Evolutionary conservation across 2,888 invertebrate species (phyloP).

Genomic region (Patella pellucida): DNA sequence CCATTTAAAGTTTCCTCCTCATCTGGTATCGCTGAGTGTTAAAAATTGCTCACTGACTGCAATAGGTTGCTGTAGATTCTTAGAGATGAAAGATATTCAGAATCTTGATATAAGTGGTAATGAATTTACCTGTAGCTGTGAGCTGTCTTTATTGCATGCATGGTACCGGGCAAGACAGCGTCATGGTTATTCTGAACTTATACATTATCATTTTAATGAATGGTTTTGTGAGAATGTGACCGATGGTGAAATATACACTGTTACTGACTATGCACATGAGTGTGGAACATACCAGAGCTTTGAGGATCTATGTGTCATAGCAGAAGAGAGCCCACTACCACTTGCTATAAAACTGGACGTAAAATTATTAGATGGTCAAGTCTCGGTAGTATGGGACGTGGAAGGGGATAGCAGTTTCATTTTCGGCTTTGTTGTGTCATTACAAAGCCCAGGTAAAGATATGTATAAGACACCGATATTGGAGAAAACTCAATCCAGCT

Average conservation of each 20-base stretch:
- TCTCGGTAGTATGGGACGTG: not conserved
- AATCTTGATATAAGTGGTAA: conserved; percentile 34
- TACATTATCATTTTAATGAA: not conserved
- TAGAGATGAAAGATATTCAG: conserved; percentile 33
- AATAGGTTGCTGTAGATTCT: conserved; percentile 35
- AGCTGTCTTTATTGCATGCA: conserved; percentile 24
- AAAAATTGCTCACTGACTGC: conserved; percentile 42
- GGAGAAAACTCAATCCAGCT: conserved; percentile 19
- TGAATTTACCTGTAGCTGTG: conserved; percentile 36
- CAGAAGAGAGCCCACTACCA: not conserved
- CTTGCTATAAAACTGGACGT: not conserved
- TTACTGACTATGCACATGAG: not conserved
- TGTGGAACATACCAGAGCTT: not conserved
- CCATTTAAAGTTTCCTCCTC: conserved; percentile 37
- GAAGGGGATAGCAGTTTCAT: not conserved
- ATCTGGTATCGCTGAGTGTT: conserved; percentile 47
- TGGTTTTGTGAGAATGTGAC: conserved; percentile 5
- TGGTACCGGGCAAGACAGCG: not conserved
- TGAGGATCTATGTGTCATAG: not conserved
- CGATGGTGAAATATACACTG: not conserved
- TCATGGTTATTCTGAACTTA: not conserved
- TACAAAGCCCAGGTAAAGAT: not conserved
- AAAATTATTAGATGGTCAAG: not conserved
- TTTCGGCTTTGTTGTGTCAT: not conserved
- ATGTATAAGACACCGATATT: conserved; percentile 31